Evolutionary conservation across 2,113 vertebrate genomes (phyloP).

Genomic region (Picathartes gymnocephalus): DNA sequence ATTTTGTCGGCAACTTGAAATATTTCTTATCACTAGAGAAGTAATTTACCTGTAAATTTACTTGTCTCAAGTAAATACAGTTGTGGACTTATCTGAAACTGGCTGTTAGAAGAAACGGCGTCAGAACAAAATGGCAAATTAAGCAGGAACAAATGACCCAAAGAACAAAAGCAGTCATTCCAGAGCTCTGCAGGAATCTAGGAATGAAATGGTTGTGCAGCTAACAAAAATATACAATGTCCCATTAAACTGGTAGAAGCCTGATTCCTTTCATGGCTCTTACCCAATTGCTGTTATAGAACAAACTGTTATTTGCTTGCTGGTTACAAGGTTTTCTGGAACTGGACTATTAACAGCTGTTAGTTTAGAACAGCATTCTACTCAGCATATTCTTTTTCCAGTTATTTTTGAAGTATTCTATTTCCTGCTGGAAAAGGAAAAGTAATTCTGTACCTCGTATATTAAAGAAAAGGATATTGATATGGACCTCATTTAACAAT

Average conservation of each 20-base stretch:
- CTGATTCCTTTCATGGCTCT: not conserved
- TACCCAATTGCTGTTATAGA: not conserved
- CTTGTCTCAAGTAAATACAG: not conserved
- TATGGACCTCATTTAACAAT: not conserved
- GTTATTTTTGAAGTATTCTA: not conserved
- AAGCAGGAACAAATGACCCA: slow-evolving; percentile 11
- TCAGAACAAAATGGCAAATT: slow-evolving; percentile 32
- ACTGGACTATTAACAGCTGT: not conserved
- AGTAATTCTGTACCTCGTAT: not conserved
- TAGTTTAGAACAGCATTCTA: not conserved
- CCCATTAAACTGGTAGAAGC: not conserved
- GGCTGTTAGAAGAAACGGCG: slow-evolving; percentile 11
- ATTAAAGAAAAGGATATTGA: not conserved
- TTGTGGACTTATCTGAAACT: not conserved
- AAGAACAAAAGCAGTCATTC: slow-evolving; percentile 17
- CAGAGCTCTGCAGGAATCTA: not conserved
- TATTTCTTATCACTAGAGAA: not conserved
- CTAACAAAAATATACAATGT: slow-evolving; percentile 22
- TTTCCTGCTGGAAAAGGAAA: not conserved
- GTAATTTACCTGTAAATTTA: not conserved
- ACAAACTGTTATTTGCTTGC: not conserved
- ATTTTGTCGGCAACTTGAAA: not conserved
- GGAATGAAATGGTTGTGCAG: not conserved
- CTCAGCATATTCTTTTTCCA: not conserved
- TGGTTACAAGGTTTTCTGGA: not conserved